These are phyloP conservation scores for Scaeva pyrastri DNA, from an alignment of 2,888 invertebrate genomes.

Conservation along the genomic window DNA sequence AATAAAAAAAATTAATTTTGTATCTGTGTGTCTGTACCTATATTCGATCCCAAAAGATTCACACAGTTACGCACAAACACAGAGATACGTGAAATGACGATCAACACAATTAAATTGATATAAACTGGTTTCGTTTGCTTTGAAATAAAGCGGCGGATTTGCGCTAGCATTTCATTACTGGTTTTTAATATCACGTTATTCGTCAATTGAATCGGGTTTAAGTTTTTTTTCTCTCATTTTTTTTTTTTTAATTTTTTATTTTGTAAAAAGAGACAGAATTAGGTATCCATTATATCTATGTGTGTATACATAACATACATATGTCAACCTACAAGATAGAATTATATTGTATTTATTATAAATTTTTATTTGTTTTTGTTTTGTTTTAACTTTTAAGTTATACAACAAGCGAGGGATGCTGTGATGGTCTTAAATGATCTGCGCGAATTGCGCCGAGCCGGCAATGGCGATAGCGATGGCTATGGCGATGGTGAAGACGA, in stretches of 20 bases:
- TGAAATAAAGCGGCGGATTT: conserved; percentile 74
- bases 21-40: conserved; percentile 25
- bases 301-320: too few species aligned
- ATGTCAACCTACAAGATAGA: conserved; percentile 51
- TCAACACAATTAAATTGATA: conserved; percentile 74
- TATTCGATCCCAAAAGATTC: background rate
- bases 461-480: background rate
- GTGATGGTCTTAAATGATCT: conserved; percentile 51
- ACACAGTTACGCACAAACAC: background rate
- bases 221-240: conserved; percentile 2
- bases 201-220: conserved; percentile 70
- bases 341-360: conserved; percentile 39
- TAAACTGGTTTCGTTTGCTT: conserved; percentile 72
- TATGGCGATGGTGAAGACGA: background rate
- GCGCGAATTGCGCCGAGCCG: conserved; percentile 31
- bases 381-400: conserved; percentile 42
- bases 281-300: background rate
- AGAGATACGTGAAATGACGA: background rate
- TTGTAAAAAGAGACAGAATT: background rate
- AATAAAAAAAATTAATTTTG: conserved; percentile 21
- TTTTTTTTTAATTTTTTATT: conserved; percentile 32
- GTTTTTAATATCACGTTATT: conserved; percentile 73
- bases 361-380: conserved; percentile 21
- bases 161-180: conserved; percentile 75
- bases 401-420: conserved; percentile 60